These are phyloP conservation scores for Sarcophilus harrisii DNA, from an alignment of 2,797 vertebrate genomes.

Conservation along the genomic window DNA sequence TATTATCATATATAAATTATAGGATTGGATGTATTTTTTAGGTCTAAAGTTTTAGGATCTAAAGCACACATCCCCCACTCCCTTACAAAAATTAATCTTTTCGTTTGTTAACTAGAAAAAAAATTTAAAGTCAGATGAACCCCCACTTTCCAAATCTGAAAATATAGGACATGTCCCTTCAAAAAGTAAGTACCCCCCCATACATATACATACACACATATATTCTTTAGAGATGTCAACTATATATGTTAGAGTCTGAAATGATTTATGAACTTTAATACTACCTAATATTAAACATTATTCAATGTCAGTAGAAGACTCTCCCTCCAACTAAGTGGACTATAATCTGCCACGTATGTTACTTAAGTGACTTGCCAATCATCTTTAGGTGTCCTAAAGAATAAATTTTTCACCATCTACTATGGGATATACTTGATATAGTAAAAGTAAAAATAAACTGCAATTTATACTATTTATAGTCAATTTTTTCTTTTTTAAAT, in stretches of 20 bases:
- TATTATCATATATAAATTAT: neutral
- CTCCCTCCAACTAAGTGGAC: neutral
- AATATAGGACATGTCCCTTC: neutral
- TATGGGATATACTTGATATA: neutral
- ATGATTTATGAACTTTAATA: neutral
- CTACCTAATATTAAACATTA: neutral
- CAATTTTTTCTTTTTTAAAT: neutral
- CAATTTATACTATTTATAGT: neutral
- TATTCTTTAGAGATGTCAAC: neutral
- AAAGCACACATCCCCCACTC: neutral
- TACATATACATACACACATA: too few relatives aligned
- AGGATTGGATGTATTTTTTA: conserved; percentile 16
- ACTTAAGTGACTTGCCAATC: neutral
- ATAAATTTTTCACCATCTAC: neutral
- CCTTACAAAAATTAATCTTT: neutral
- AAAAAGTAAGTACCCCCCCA: too few relatives aligned
- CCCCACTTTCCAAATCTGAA: neutral
- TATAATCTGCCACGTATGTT: neutral
- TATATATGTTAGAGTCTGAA: neutral
- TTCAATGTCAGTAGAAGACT: neutral
- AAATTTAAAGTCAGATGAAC: neutral
- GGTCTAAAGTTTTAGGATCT: conserved; percentile 5
- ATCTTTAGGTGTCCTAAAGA: neutral
- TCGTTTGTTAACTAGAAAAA: conserved; percentile 2
- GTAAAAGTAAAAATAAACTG: neutral